These are phyloP conservation scores for Celastrina argiolus DNA, from an alignment of 2,888 invertebrate species.

Conservation along the genomic window DNA sequence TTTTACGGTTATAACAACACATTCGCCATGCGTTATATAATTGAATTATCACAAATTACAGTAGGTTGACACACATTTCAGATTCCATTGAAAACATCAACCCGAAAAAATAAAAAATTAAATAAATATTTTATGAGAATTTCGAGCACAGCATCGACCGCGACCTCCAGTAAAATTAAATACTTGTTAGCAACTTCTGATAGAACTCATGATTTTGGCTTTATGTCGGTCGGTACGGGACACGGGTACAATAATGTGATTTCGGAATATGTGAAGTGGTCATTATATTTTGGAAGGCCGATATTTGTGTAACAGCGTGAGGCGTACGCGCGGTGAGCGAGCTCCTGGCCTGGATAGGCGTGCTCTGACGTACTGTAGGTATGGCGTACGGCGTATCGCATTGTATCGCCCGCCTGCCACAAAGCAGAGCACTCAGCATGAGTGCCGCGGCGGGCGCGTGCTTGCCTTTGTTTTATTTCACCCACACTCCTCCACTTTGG, in stretches of 20 bases:
- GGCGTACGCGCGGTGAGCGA: conserved; percentile 34
- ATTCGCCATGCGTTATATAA: too few relatives aligned
- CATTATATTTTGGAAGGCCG: background rate
- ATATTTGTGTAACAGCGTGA: background rate
- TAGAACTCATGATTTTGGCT: background rate
- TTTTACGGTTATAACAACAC: too few relatives aligned
- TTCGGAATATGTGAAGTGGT: background rate
- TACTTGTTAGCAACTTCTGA: background rate
- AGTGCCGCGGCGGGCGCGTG: conserved; percentile 69
- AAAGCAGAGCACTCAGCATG: conserved; percentile 75
- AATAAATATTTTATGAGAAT: too few relatives aligned
- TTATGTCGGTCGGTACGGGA: background rate
- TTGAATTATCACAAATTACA: too few relatives aligned
- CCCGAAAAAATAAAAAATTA: too few relatives aligned
- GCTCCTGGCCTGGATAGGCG: conserved; percentile 34
- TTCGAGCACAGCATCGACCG: too few relatives aligned
- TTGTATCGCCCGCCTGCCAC: conserved; percentile 67
- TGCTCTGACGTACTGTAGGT: conserved; percentile 34
- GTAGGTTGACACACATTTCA: too few relatives aligned
- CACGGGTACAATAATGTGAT: background rate
- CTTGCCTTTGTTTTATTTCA: conserved; percentile 74
- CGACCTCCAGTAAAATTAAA: background rate
- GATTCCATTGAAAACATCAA: too few relatives aligned
- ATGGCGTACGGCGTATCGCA: conserved; percentile 50
- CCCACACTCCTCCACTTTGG: conserved; percentile 68